Evolutionary conservation across 2,797 vertebrate genomes (phyloP), one percentile per base, ranked within the genome.

Genomic region (Pogonophryne albipinna): DNA sequence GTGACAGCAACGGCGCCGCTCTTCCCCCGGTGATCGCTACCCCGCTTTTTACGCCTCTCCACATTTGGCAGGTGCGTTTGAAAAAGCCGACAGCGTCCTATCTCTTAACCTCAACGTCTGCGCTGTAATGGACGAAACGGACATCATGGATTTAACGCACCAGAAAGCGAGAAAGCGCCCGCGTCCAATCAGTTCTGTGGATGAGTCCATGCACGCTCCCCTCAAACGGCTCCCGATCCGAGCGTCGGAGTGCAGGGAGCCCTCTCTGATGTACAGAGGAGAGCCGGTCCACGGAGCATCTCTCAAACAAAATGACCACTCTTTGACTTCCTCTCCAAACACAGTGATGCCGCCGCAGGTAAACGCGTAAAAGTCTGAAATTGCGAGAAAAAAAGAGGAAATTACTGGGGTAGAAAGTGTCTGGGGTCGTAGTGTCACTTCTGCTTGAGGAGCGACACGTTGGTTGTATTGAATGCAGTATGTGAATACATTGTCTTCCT

Each of bases 291-390:
- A 88, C 76, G 93, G 92, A 52, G 91, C 93, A 17, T 96, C 96
- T 87, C 93, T 96, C 12, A 97, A 98, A 94, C 95, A 96, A 90
- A 96, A 96, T 85, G 96, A 96, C 89, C 96, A 95, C 87, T 91
- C 92, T 80, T 67, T 93, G 75, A 88, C 88, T 66, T 95, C 95
- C 84, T 95, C 97, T 90, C 96, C 97, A 85, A 96, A 93, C 92
- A 92, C 96, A 93, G 94, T 96, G 90, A 95, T 97, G 95, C 96
- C 97, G 85, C 89, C 95, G 89, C 96, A 97, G 97, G 96, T 97
- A 97, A 97, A 85, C 52, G 78, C 82, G 78, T 64, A 76, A 76
- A 68, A 85, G 65, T 80, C 78, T 58, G 66, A 46, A 62, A 2
- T 58, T 47, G n/a, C 3, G 1, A 1, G 0, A 4, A 2, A 16